Evolutionary conservation across 2,113 vertebrate species (phyloP).

Genomic region (Maccullochella peelii): DNA sequence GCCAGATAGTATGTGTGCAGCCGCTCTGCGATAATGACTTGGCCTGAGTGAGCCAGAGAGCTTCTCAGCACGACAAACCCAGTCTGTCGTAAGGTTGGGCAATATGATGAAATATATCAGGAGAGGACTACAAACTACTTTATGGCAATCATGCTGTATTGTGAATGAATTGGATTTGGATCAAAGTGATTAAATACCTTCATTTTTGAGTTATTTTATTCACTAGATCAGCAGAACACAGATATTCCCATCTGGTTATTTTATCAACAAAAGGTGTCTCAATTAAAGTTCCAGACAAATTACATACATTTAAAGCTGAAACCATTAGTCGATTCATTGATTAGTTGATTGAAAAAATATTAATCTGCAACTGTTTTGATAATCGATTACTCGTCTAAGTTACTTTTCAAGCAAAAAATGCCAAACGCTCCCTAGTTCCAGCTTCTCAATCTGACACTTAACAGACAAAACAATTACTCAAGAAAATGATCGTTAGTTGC

Average conservation of each 20-base stretch:
- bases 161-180: neutral
- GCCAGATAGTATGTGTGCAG: neutral
- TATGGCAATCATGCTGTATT: too few species aligned
- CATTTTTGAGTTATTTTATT: neutral
- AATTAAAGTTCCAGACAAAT: neutral
- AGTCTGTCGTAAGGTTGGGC: neutral
- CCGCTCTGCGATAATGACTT: neutral
- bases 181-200: neutral
- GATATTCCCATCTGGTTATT: neutral
- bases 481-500: neutral
- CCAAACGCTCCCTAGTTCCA: neutral
- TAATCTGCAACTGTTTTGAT: neutral
- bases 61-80: slow-evolving; percentile 26
- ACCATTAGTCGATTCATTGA: too few species aligned
- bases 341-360: neutral
- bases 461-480: neutral
- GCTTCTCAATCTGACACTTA: neutral
- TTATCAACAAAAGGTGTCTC: neutral
- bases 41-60: slow-evolving; percentile 19
- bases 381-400: neutral
- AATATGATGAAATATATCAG: slow-evolving; percentile 3
- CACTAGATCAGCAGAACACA: neutral
- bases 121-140: neutral
- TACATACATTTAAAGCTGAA: neutral
- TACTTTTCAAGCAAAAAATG: neutral